Percentiles rank a stretch among this genome's conserved stretches.
phyloP scores from a whole-genome alignment of 2,888 invertebrate species.

The Gari tellinella region DNA sequence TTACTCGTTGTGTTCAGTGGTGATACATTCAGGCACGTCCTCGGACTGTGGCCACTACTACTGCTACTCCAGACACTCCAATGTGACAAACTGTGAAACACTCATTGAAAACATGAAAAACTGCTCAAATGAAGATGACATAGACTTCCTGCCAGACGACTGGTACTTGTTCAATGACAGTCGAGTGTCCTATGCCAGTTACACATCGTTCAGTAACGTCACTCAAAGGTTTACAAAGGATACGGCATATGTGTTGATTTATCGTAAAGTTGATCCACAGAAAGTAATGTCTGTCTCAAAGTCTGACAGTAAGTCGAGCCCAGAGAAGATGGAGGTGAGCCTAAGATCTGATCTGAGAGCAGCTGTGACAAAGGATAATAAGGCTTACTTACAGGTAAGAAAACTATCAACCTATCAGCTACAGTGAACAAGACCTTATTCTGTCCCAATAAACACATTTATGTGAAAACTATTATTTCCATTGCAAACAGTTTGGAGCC shows the following conservation, averaged over 20 bases:
- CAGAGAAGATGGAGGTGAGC: conserved; percentile 60
- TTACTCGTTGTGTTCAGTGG: conserved; percentile 92
- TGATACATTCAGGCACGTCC: conserved; percentile 93
- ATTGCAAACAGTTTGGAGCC: too few relatives aligned
- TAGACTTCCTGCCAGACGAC: conserved; percentile 84
- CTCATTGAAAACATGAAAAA: conserved; percentile 60
- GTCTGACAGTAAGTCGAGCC: conserved; percentile 40
- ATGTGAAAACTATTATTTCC: too few relatives aligned
- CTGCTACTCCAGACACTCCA: conserved; percentile 88
- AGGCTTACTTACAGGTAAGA: conserved; percentile 70
- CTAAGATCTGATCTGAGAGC: conserved; percentile 68
- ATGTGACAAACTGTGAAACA: conserved; percentile 58
- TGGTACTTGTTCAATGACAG: conserved; percentile 95
- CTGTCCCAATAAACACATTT: too few relatives aligned
- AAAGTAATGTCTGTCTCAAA: conserved; percentile 34
- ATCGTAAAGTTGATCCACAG: conserved; percentile 83
- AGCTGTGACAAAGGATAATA: conserved; percentile 74
- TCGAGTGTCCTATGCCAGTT: conserved; percentile 86
- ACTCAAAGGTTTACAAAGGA: conserved; percentile 87
- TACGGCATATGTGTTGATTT: conserved; percentile 94
- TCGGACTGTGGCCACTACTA: conserved; percentile 95
- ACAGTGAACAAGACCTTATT: too few relatives aligned
- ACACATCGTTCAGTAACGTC: conserved; percentile 77
- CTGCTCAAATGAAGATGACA: conserved; percentile 66
- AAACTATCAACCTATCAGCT: background rate